phyloP scores from a whole-genome alignment of 2,797 vertebrate species.

The Onychomys torridus region DNA sequence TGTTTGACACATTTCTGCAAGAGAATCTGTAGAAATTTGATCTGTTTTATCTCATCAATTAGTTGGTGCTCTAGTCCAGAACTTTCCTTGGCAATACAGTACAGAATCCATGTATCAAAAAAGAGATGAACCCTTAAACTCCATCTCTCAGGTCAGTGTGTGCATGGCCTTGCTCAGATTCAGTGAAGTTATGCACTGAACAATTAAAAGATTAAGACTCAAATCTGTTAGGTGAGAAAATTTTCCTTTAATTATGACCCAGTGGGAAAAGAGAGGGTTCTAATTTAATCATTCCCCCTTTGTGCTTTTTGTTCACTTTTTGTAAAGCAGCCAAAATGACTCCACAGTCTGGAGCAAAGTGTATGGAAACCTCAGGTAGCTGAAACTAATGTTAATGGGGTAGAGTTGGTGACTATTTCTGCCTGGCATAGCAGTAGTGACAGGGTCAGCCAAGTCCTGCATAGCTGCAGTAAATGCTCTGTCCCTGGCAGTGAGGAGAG shows the following conservation, averaged over 20 bases:
- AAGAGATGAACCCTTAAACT: rapidly evolving
- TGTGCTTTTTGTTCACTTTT: not conserved
- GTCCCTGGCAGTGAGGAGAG: not conserved
- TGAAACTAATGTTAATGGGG: not conserved
- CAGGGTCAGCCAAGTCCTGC: not conserved
- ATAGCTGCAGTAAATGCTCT: not conserved
- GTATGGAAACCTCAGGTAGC: not conserved
- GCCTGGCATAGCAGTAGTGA: not conserved
- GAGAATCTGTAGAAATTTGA: not conserved
- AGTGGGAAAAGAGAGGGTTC: not conserved
- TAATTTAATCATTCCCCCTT: not conserved
- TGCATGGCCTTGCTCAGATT: rapidly evolving
- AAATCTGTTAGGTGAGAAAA: not conserved
- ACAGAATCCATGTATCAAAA: not conserved
- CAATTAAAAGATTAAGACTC: not conserved
- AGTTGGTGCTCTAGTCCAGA: not conserved
- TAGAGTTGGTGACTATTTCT: not conserved
- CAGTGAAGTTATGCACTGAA: not conserved
- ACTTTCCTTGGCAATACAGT: not conserved
- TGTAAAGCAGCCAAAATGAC: not conserved
- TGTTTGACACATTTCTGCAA: not conserved
- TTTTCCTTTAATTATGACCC: not conserved
- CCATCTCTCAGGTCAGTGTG: too few species aligned
- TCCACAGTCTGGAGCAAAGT: not conserved
- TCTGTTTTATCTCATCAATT: not conserved